Base-by-base conservation (phyloP, 2,888 invertebrate genomes). In the Tinea semifulvella region DNA sequence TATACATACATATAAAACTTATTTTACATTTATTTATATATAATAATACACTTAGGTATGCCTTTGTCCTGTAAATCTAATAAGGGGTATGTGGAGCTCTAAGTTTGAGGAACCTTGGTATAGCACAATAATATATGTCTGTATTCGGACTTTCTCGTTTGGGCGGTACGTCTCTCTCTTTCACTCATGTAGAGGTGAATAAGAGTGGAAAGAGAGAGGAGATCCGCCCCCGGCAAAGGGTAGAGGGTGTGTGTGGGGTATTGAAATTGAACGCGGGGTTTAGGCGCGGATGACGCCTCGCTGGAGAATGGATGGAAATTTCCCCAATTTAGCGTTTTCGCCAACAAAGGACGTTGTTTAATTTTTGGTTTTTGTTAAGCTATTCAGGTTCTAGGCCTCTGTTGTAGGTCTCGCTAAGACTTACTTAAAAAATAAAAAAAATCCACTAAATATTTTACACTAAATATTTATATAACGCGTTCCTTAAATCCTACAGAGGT, bases 111-210 rank as follows among this genome's bases (percentile, higher is more conserved):
- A n/a, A n/a, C n/a, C n/a, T n/a, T n/a, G n/a, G 73, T 77, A 79
- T 76, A 76, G 76, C 74, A 79, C 76, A 79, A 77, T 79, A 79
- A 77, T 80, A 77, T 79, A 80, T 75, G 80, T 79, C 80, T 80
- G 77, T 76, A 73, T 74, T 79, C 79, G 79, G 80, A 80, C 80
- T 75, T 69, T 76, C 76, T 76, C 42, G 18, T 16, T 76, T 74
- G 68, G 74, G 72, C 71, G 70, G 63, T 55, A 52, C 47, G 46
- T 71, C 74, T 51, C 55, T 50, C 49, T 73, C 60, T n/a, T n/a
- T n/a, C n/a, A n/a, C n/a, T n/a, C n/a, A n/a, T n/a, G n/a, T n/a
- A n/a, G 17, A 20, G 47, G 43, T 28, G 31, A 6, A 64, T 42
- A 35, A 43, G 66, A 71, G 47, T n/a, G n/a, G n/a, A n/a, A n/a